A percentile compares a stretch with the other conserved stretches of the same genome.
Conservation (phyloP, 2,888 invertebrate species). For the Apocheima hispidaria region DNA sequence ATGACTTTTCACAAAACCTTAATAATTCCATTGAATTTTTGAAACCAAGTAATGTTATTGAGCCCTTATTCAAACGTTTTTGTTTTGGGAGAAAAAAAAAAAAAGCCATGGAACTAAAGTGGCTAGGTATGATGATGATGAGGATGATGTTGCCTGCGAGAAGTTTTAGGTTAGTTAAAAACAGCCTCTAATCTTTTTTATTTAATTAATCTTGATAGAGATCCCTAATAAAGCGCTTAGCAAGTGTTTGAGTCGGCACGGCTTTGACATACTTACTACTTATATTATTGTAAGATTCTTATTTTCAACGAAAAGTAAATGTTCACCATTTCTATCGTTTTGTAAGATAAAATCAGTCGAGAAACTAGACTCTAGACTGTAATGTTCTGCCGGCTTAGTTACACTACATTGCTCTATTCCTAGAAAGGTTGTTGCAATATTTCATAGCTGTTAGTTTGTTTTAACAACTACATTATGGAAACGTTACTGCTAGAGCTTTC, state of each 20-base stretch:
- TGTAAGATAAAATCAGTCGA: conserved; percentile 27
- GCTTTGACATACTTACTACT: background rate
- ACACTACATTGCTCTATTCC: conserved; percentile 41
- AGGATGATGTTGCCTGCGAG: no score
- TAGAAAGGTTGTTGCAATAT: conserved; percentile 42
- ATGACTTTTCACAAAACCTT: no score
- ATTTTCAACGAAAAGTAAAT: no score
- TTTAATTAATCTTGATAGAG: background rate
- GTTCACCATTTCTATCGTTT: background rate
- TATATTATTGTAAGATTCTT: no score
- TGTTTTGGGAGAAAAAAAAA: no score
- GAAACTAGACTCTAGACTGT: conserved; percentile 32
- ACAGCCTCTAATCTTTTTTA: no score
- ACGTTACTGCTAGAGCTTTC: conserved; percentile 4
- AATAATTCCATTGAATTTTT: no score
- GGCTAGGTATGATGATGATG: no score
- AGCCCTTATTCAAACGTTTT: no score
- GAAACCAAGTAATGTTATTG: no score
- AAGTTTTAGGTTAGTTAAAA: no score
- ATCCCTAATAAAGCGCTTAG: background rate
- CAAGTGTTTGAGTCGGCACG: background rate
- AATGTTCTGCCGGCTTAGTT: conserved; percentile 45
- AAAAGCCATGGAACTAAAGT: no score
- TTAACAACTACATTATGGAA: conserved; percentile 6
- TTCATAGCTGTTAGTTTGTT: conserved; percentile 39